Evolutionary conservation across 2,113 vertebrate species (phyloP).

Genomic region (Syngnathus floridae): DNA sequence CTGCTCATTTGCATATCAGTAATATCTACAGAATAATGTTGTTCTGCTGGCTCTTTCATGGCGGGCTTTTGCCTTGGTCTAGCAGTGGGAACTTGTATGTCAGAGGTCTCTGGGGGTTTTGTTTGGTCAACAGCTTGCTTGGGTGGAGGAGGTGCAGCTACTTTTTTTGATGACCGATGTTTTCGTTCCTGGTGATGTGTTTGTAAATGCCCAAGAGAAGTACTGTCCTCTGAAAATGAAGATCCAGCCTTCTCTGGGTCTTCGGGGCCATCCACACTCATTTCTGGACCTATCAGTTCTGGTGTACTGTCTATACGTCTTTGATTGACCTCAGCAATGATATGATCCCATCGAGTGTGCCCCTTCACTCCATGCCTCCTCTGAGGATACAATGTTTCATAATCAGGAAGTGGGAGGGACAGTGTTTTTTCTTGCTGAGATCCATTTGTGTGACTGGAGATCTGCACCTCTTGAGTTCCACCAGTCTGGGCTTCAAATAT

Average conservation of each 20-base stretch:
- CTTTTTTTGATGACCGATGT: constrained; percentile 36
- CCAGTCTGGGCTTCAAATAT: constrained; percentile 10
- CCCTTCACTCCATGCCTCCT: constrained; percentile 70
- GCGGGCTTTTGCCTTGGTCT: constrained; percentile 57
- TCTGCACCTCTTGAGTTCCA: constrained; percentile 35
- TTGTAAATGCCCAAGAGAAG: constrained; percentile 13
- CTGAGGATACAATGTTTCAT: constrained; percentile 63
- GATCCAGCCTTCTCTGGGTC: constrained; percentile 41
- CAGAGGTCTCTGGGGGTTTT: neutral
- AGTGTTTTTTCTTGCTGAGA: constrained; percentile 27
- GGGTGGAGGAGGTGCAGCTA: constrained; percentile 41
- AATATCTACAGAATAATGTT: constrained; percentile 21
- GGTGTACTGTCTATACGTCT: constrained; percentile 34
- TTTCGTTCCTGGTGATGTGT: constrained; percentile 21
- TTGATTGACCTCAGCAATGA: constrained; percentile 70
- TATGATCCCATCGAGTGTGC: constrained; percentile 65
- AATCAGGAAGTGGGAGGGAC: constrained; percentile 69
- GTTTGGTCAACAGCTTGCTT: constrained; percentile 29
- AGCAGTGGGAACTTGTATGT: constrained; percentile 46
- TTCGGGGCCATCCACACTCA: constrained; percentile 66
- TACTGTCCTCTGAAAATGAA: constrained; percentile 25
- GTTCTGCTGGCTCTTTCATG: constrained; percentile 26
- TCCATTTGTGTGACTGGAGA: constrained; percentile 25
- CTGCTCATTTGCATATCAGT: neutral
- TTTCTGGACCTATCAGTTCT: constrained; percentile 44